phyloP scores from a whole-genome alignment of 1,140 invertebrate species.

The Lerema accius region DNA sequence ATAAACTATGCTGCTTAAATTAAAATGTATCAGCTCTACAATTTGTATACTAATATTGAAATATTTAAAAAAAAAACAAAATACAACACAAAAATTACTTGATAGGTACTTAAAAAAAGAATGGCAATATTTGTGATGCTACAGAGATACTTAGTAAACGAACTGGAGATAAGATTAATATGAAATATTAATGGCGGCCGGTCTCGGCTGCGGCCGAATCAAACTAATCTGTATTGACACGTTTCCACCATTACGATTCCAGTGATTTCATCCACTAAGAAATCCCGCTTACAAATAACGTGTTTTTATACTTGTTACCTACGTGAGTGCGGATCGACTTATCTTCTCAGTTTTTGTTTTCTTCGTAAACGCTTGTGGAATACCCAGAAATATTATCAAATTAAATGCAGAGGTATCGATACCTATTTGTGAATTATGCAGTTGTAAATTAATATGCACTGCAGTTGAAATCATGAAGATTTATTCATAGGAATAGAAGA shows the following conservation, averaged over 20 bases:
- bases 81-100: conserved; percentile 8
- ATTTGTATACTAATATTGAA: too few relatives aligned
- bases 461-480: too few relatives aligned
- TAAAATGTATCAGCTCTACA: too few relatives aligned
- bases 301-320: conserved; percentile 52
- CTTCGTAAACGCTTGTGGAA: too few relatives aligned
- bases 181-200: conserved; percentile 38
- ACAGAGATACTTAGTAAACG: conserved; percentile 34
- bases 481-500: too few relatives aligned
- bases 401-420: too few relatives aligned
- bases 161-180: conserved; percentile 42
- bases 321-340: conserved; percentile 30
- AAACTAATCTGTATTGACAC: conserved; percentile 75
- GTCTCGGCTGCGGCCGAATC: conserved; percentile 53
- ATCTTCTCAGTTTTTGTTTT: conserved; percentile 10
- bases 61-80: not conserved
- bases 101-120: conserved; percentile 2
- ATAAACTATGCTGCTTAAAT: too few relatives aligned
- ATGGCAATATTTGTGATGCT: conserved; percentile 35
- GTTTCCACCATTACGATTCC: conserved; percentile 78
- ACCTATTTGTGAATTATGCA: too few relatives aligned
- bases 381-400: too few relatives aligned
- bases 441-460: too few relatives aligned
- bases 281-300: conserved; percentile 54
- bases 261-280: conserved; percentile 56